These are phyloP conservation scores for Synanthedon tipuliformis DNA, from an alignment of 2,888 invertebrate species.

Conservation along the genomic window DNA sequence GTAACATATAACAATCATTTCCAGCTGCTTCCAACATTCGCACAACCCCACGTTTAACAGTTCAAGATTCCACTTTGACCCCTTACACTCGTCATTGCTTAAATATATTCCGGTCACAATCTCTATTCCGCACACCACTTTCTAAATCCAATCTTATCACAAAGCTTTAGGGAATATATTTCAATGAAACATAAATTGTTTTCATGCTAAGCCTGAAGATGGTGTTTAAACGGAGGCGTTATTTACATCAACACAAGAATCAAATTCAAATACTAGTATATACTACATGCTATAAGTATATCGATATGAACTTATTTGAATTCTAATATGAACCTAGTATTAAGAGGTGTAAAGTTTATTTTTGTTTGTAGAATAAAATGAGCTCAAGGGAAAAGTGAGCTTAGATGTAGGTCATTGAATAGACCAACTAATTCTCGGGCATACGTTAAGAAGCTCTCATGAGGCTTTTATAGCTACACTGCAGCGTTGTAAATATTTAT, in stretches of 20 bases:
- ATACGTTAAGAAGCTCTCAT: constrained; percentile 4
- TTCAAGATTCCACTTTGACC: constrained; percentile 13
- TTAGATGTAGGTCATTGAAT: constrained; percentile 6
- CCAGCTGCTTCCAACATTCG: neutral
- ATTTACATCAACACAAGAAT: neutral
- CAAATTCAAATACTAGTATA: neutral
- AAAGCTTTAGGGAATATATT: neutral
- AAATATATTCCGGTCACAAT: neutral
- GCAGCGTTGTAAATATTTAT: constrained; percentile 1
- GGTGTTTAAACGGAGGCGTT: neutral
- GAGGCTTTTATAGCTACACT: constrained; percentile 1
- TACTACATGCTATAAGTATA: neutral
- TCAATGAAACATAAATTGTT: neutral
- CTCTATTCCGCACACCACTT: neutral
- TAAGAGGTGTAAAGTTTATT: neutral
- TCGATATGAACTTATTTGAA: neutral
- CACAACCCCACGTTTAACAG: neutral
- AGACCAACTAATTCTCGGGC: constrained; percentile 3
- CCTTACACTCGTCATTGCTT: constrained; percentile 17
- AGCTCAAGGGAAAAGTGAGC: constrained; percentile 3
- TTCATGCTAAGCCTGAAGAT: neutral
- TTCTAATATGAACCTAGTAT: neutral
- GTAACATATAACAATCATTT: neutral
- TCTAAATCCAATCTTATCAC: neutral
- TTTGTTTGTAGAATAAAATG: neutral